Evolutionary conservation across 2,113 vertebrate genomes (phyloP), one percentile per base, ranked within the genome.

Genomic region (Rhinoderma darwinii): DNA sequence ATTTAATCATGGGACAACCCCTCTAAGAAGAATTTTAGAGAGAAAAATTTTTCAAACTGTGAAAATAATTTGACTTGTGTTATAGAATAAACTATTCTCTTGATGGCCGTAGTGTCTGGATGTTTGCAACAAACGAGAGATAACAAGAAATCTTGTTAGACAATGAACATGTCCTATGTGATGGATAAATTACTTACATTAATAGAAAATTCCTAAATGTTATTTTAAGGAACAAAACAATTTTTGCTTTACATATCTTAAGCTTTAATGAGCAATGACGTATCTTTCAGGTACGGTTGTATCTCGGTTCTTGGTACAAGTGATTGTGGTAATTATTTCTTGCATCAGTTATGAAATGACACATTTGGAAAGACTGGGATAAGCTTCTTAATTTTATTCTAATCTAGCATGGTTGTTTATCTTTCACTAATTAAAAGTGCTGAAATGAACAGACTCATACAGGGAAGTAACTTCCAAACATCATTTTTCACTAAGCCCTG

Each of bases 381-480:
- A 82, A 43, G 18, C 51, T 41, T 63, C 78, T 81, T 61, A n/a
- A 81, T 54, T 78, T 56, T 22, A 32, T 37, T 78, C 20, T 78
- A 56, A 35, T 61, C 61, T 61, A 61, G 25, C n/a, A 20, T 18
- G 32, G 32, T 27, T 66, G 79, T 82, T 82, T 82, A 66, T 82
- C 56, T 82, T 66, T 44, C 15, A 27, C 78, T 81, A 63, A 82
- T 82, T 82, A 82, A 82, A 82, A 82, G 15, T 66, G 79, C 79
- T 66, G n/a, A 63, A 61, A 61, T 59, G 59, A 63, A 81, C 25
- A 27, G 78, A 54, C 37, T 61, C 39, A 54, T 78, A 78, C 44
- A 2, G 75, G 17, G 47, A 32, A 51, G 47, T 32, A 82, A 44
- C 79, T 82, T 43, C 56, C 12, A 81, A 54, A 37, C 78, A 61